Evolutionary conservation across 2,888 invertebrate species (phyloP).

Genomic region (Horisme vitalbata): DNA sequence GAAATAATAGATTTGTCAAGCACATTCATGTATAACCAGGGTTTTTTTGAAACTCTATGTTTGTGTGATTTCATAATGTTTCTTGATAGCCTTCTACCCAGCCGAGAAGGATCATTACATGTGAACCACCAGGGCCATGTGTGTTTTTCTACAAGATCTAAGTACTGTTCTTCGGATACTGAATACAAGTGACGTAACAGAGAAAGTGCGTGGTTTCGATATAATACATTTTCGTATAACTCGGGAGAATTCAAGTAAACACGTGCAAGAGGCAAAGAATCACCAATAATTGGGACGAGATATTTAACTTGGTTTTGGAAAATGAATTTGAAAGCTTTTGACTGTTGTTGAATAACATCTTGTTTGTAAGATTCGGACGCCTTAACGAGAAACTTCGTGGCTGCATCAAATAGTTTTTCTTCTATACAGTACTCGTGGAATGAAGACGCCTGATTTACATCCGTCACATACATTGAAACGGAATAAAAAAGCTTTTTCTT

Average conservation of each 20-base stretch:
- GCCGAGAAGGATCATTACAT: background rate
- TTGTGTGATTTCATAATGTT: slow-evolving; percentile 53
- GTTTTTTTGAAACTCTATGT: slow-evolving; percentile 44
- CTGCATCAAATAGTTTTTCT: slow-evolving; percentile 38
- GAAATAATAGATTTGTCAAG: slow-evolving; percentile 40
- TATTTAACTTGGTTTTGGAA: slow-evolving; percentile 13
- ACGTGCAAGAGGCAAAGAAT: slow-evolving; percentile 36
- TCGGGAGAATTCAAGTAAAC: slow-evolving; percentile 13
- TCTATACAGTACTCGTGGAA: slow-evolving; percentile 54
- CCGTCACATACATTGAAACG: slow-evolving; percentile 44
- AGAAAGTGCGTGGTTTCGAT: slow-evolving; percentile 5
- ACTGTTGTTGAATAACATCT: slow-evolving; percentile 32
- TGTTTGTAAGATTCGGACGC: slow-evolving; percentile 53
- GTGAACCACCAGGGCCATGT: background rate
- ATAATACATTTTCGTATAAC: background rate
- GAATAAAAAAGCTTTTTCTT: slow-evolving; percentile 51
- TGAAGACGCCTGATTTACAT: slow-evolving; percentile 40
- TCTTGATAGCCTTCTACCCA: slow-evolving; percentile 47
- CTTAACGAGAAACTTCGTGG: slow-evolving; percentile 51
- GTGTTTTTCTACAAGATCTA: slow-evolving; percentile 52
- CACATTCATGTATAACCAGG: slow-evolving; percentile 43
- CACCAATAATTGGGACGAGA: slow-evolving; percentile 41
- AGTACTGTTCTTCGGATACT: slow-evolving; percentile 44
- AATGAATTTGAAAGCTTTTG: slow-evolving; percentile 1
- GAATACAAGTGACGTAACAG: slow-evolving; percentile 29